These are phyloP conservation scores for Drosophila histrio DNA, from an alignment of 2,888 invertebrate species.

Conservation along the genomic window DNA sequence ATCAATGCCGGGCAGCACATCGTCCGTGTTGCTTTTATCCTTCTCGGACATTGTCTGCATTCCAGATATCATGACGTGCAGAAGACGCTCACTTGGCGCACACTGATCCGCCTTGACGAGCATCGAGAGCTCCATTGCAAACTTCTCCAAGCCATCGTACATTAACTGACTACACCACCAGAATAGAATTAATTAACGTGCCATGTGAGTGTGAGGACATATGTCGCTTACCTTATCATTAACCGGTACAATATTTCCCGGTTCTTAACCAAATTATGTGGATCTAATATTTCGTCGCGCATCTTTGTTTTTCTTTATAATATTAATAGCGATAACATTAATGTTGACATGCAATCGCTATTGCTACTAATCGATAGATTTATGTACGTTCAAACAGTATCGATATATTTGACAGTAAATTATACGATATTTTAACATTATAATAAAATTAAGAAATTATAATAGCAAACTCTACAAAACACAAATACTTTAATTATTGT, in stretches of 20 bases:
- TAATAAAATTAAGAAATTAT: background rate
- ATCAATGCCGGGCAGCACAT: constrained; percentile 86
- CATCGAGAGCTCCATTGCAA: constrained; percentile 93
- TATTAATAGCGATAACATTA: constrained; percentile 1
- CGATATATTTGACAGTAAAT: background rate
- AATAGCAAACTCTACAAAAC: background rate
- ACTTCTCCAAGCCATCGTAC: constrained; percentile 98
- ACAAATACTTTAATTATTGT: background rate
- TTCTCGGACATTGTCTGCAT: constrained; percentile 91
- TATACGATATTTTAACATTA: background rate
- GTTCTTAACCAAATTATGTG: constrained; percentile 93
- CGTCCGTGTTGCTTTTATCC: constrained; percentile 85
- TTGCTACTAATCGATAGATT: background rate
- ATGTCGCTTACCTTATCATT: constrained; percentile 91
- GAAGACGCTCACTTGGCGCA: constrained; percentile 96
- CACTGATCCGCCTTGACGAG: constrained; percentile 96
- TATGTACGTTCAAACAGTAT: background rate
- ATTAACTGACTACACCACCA: constrained; percentile 92
- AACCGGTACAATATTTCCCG: constrained; percentile 94
- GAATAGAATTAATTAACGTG: background rate
- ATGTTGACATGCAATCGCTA: constrained; percentile 26
- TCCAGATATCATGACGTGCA: constrained; percentile 94
- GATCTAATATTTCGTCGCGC: constrained; percentile 86
- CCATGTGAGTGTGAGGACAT: no score
- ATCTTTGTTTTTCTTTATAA: constrained; percentile 57